Conservation (phyloP, 2,888 invertebrate species). For the Parnassius glacialis region DNA sequence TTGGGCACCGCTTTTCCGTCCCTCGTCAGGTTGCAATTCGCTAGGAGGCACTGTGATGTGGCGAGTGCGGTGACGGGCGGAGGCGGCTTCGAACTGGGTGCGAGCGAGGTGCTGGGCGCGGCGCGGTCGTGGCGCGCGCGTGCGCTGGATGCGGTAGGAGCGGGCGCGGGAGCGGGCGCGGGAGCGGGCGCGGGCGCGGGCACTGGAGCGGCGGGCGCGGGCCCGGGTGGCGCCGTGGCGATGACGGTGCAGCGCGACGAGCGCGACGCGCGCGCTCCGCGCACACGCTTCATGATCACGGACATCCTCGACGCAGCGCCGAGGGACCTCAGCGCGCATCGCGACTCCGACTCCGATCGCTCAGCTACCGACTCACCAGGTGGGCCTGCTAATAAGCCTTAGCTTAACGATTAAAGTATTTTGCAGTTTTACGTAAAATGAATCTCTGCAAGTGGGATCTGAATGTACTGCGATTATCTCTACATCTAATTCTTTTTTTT, state of each 20-base stretch:
- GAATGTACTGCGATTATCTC: no score
- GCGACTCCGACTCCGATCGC: constrained; percentile 80
- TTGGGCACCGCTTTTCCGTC: constrained; percentile 24
- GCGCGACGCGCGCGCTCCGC: constrained; percentile 87
- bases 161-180: constrained; percentile 52
- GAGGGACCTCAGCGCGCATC: constrained; percentile 79
- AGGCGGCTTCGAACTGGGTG: constrained; percentile 54
- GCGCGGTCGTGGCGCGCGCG: constrained; percentile 53
- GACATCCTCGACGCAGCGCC: constrained; percentile 87
- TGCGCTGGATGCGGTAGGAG: constrained; percentile 60
- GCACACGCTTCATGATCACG: constrained; percentile 94
- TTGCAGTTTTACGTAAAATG: no score
- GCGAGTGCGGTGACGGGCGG: constrained; percentile 39
- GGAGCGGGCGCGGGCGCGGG: constrained; percentile 48
- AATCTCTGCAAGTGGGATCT: no score
- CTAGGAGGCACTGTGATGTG: constrained; percentile 41
- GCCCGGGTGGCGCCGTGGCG: constrained; percentile 77
- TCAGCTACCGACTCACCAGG: constrained; percentile 81
- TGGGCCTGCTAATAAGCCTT: constrained; percentile 35
- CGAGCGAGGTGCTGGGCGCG: constrained; percentile 51
- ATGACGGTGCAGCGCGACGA: constrained; percentile 84
- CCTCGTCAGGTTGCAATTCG: constrained; percentile 29
- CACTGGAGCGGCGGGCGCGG: constrained; percentile 66
- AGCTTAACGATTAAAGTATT: no score
- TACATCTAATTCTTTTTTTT: no score